Evolutionary conservation across 2,797 vertebrate genomes (phyloP).

Genomic region (Silurus aristotelis): DNA sequence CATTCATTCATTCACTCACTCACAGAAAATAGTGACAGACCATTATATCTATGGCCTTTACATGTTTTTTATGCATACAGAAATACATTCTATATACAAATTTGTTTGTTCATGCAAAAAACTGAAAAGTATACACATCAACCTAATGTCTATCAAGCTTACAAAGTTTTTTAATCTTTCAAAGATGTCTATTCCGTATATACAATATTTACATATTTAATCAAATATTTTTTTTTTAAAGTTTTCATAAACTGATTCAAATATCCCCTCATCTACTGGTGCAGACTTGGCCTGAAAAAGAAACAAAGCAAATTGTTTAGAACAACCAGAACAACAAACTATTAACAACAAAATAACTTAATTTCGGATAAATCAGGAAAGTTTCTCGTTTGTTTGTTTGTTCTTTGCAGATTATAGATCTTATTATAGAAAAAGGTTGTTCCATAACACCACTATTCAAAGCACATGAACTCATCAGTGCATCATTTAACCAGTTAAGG

Average conservation of each 20-base stretch:
- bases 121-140: not conserved
- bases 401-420: too few relatives aligned
- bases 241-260: slow-evolving; percentile 77
- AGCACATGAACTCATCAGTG: not conserved
- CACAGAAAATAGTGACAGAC: not conserved
- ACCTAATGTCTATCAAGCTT: not conserved
- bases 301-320: not conserved
- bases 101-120: not conserved
- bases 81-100: not conserved
- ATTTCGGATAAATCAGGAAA: not conserved
- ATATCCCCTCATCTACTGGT: slow-evolving; percentile 55
- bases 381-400: not conserved
- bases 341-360: not conserved
- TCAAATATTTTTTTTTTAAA: slow-evolving; percentile 55
- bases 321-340: not conserved
- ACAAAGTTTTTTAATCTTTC: not conserved
- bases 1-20: not conserved
- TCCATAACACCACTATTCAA: not conserved
- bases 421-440: not conserved
- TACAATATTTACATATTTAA: not conserved
- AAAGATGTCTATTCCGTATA: not conserved
- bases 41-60: not conserved
- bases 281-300: slow-evolving; percentile 58
- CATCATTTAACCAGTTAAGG: not conserved
- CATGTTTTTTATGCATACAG: not conserved